Evolutionary conservation across 2,113 vertebrate genomes (phyloP).

Genomic region (Meriones unguiculatus): DNA sequence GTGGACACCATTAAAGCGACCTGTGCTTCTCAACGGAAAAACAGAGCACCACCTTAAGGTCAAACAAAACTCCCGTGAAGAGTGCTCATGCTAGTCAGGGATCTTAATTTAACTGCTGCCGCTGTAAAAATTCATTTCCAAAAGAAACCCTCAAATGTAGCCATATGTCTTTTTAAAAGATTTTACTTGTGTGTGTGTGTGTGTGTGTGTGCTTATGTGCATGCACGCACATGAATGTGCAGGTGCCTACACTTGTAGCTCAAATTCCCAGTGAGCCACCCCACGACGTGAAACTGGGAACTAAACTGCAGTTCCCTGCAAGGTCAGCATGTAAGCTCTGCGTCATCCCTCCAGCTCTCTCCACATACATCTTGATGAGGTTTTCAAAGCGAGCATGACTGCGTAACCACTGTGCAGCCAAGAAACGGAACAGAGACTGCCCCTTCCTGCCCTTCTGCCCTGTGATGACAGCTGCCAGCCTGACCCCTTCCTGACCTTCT

Average conservation of each 20-base stretch:
- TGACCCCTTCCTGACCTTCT: too few relatives aligned
- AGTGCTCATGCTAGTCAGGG: not conserved
- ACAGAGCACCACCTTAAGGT: not conserved
- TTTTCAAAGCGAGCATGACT: not conserved
- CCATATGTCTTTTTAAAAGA: not conserved
- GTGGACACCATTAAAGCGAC: not conserved
- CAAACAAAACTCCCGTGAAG: not conserved
- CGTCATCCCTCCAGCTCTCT: not conserved
- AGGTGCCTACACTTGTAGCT: not conserved
- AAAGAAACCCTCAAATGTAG: slow-evolving; percentile 6
- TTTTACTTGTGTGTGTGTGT: not conserved
- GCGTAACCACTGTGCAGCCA: not conserved
- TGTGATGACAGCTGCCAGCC: too few relatives aligned
- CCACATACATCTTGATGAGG: not conserved
- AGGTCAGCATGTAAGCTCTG: too few relatives aligned
- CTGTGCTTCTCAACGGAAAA: slow-evolving; percentile 2
- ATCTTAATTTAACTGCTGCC: not conserved
- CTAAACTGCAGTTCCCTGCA: too few relatives aligned
- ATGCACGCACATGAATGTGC: not conserved
- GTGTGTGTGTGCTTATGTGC: not conserved
- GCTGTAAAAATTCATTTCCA: not conserved
- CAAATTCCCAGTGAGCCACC: not conserved
- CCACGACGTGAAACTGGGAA: not conserved
- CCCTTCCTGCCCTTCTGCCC: not conserved
- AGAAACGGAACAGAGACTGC: not conserved